Evolutionary conservation across 2,888 invertebrate species (phyloP).

Genomic region (Glaucopsyche alexis): DNA sequence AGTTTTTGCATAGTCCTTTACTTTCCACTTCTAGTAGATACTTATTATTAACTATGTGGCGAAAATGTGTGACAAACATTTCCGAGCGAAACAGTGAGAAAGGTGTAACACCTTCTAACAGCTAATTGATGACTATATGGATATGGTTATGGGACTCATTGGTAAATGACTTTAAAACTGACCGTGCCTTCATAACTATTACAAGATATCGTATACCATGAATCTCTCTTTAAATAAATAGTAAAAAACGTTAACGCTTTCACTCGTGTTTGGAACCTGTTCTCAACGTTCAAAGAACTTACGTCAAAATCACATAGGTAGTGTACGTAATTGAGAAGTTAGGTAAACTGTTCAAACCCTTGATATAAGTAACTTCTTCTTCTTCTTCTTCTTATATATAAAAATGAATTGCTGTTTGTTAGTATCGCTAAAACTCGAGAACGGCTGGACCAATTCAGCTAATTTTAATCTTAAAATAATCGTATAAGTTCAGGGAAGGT

Average conservation of each 20-base stretch:
- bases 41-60: neutral
- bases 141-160: neutral
- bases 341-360: neutral
- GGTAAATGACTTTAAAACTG: neutral
- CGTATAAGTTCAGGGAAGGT: too few relatives aligned
- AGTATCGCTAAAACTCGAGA: too few relatives aligned
- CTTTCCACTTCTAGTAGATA: neutral
- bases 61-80: neutral
- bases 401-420: too few relatives aligned
- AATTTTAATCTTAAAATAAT: too few relatives aligned
- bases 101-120: neutral
- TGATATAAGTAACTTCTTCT: neutral
- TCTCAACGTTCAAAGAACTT: conserved; percentile 30
- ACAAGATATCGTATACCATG: conserved; percentile 28
- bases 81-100: neutral
- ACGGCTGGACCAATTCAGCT: too few relatives aligned
- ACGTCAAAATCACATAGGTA: neutral
- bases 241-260: conserved; percentile 40
- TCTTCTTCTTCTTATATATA: too few relatives aligned
- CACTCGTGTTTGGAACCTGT: conserved; percentile 40
- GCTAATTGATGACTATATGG: neutral
- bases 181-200: conserved; percentile 6
- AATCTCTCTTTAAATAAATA: conserved; percentile 41
- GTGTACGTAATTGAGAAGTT: neutral
- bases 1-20: too few relatives aligned